A percentile compares a stretch with the other conserved stretches of the same genome.
Evolutionary conservation across 2,888 invertebrate species (phyloP).

Genomic region (Azorinus chamasolen): DNA sequence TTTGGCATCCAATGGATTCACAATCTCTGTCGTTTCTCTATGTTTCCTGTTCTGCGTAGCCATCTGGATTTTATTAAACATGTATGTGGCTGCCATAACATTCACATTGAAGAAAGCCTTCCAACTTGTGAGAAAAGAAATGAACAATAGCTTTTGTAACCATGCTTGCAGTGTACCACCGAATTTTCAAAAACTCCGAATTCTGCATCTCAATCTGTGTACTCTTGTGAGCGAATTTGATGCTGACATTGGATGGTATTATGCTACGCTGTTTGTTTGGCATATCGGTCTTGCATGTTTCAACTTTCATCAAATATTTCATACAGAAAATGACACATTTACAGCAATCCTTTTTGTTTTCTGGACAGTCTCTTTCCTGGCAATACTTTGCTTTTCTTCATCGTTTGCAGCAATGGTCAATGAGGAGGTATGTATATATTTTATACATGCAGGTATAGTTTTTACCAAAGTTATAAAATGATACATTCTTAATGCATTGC

Average conservation of each 20-base stretch:
- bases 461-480: too few species aligned
- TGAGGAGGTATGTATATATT: conserved; percentile 6
- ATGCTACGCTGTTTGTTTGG: not conserved
- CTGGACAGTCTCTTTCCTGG: not conserved
- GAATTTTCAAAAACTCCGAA: not conserved
- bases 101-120: too few species aligned
- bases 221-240: conserved; percentile 3
- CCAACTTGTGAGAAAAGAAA: too few species aligned
- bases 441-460: not conserved
- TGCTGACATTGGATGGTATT: conserved; percentile 13
- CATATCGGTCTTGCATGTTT: conserved; percentile 14
- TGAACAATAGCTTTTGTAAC: not conserved
- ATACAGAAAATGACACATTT: not conserved
- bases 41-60: too few species aligned
- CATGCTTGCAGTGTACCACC: not conserved
- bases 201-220: conserved; percentile 9
- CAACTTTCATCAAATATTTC: conserved; percentile 1
- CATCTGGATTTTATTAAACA: too few species aligned
- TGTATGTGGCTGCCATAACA: too few species aligned
- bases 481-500: too few species aligned
- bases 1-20: too few species aligned
- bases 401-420: conserved; percentile 18
- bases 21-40: too few species aligned
- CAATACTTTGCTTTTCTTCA: not conserved
- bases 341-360: not conserved